phyloP scores from a whole-genome alignment of 2,888 invertebrate species.

The Hartigia nigra region DNA sequence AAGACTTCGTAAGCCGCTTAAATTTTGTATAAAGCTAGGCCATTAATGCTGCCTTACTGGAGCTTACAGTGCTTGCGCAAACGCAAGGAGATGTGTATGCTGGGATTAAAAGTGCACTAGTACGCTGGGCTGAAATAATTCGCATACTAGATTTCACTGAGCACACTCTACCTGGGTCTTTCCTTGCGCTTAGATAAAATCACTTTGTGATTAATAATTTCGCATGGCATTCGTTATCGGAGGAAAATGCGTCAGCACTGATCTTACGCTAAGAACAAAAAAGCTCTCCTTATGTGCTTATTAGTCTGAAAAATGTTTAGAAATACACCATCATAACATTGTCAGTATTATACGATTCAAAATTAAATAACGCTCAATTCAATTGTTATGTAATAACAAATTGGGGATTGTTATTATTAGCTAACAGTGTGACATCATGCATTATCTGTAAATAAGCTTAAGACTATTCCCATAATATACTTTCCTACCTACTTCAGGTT shows the following conservation, averaged over 20 bases:
- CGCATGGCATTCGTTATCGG: not conserved
- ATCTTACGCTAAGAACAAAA: not conserved
- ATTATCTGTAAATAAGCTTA: not conserved
- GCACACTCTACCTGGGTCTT: not conserved
- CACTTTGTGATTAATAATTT: not conserved
- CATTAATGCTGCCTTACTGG: constrained; percentile 42
- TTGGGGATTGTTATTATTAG: not conserved
- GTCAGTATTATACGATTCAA: not conserved
- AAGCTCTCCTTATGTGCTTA: not conserved
- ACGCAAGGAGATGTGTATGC: constrained; percentile 21
- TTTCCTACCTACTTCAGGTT: not conserved
- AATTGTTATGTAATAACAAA: not conserved
- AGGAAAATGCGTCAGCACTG: not conserved
- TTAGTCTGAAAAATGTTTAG: not conserved
- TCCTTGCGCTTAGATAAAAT: not conserved
- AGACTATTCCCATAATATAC: not conserved
- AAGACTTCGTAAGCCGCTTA: constrained; percentile 44
- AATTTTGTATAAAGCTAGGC: constrained; percentile 46
- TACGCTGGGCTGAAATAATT: not conserved
- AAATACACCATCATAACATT: not conserved
- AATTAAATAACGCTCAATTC: not conserved
- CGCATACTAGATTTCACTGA: not conserved
- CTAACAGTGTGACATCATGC: not conserved
- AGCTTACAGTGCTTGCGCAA: constrained; percentile 38
- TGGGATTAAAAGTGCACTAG: constrained; percentile 29